Evolutionary conservation across 53 echinoderm and acorn worm species (phyloP), one percentile per base, ranked within the genome.

Genomic region (Temnopleurus reevesii): DNA sequence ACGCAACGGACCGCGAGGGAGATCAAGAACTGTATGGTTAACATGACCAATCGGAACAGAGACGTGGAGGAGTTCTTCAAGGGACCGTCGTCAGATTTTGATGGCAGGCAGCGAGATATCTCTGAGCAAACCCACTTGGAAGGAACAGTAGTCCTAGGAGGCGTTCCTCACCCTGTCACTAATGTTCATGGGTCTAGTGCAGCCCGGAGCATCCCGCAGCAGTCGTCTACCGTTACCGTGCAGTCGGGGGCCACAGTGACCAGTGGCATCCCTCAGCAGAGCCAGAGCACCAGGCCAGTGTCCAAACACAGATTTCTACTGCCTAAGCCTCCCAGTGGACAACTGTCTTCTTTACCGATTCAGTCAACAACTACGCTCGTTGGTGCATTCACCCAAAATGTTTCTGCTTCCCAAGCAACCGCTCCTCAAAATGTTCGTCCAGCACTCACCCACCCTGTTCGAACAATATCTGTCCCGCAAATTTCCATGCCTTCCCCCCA

Each of bases 1-100:
- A 49, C 46, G 5, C 88, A 65, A 53, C 65, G 88, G 5, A 66
- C 88, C 12, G 71, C 71, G 6, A 64, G 46, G 33, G 88, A 87
- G 71, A 64, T 87, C 18, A 87, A 87, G 88, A 87, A 47, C 15
- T 87, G 88, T 38, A 2, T 87, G 66, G 45, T 66, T 31, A 87
- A 87, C 53, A 46, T 87, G 71, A 34, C 54, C 33, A 87, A 71
- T n/a, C 65, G 88, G 53, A 55, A 53, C 28, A 87, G 23, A 31
- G 88, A 87, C 45, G 88, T 87, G 8, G 45, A 66, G 18, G 88
- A 87, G 53, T 45, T 87, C 49, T 47, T 71, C 19, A 71, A 71
- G 71, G 5, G 19, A 21, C 71, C 36, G 41, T 21, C 41, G 71
- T 41, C 41, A n/a, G 71, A 41, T 8, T 41, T 41, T 71, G n/a